Percentiles rank a stretch among this genome's conserved stretches.
Conservation (phyloP, 2,113 vertebrate genomes). For the Pagrus major region DNA sequence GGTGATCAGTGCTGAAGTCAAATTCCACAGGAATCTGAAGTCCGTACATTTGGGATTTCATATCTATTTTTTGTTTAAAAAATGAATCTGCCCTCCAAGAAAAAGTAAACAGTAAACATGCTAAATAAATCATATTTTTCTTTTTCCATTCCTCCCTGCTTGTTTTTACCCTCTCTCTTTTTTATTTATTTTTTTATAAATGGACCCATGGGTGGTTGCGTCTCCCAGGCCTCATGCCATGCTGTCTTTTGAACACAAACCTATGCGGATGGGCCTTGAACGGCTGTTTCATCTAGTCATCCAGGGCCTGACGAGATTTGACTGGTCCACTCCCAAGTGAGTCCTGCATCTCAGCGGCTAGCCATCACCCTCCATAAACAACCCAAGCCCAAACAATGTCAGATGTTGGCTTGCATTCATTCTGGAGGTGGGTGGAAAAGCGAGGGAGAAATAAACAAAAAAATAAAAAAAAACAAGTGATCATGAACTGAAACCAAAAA, state of each 20-base stretch:
- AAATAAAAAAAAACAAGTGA: conserved; percentile 12
- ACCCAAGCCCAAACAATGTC: conserved; percentile 64
- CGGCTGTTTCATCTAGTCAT: conserved; percentile 84
- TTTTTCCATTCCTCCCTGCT: conserved; percentile 51
- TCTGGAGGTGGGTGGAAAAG: conserved; percentile 33
- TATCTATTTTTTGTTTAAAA: conserved; percentile 67
- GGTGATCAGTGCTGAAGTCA: conserved; percentile 71
- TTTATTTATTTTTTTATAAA: conserved; percentile 67
- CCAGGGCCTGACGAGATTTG: conserved; percentile 80
- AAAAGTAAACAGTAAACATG: conserved; percentile 84
- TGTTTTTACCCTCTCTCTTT: conserved; percentile 34
- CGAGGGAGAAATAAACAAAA: conserved; percentile 21
- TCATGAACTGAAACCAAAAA: conserved; percentile 40
- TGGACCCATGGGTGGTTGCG: conserved; percentile 71
- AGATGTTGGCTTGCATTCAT: conserved; percentile 73
- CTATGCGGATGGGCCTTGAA: conserved; percentile 79
- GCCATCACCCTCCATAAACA: conserved; percentile 80
- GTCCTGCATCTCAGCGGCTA: conserved; percentile 76
- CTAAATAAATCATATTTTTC: conserved; percentile 86
- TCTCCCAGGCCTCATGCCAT: conserved; percentile 79
- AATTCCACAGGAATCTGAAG: conserved; percentile 62
- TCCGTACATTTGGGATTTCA: conserved; percentile 66
- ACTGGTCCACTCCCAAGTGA: conserved; percentile 80
- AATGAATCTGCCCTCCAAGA: conserved; percentile 76
- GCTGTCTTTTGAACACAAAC: conserved; percentile 82